Percentiles rank a stretch among this genome's conserved stretches.
Evolutionary conservation across 53 echinoderm and acorn worm species (phyloP).

Genomic region (Apostichopus leukothele): DNA sequence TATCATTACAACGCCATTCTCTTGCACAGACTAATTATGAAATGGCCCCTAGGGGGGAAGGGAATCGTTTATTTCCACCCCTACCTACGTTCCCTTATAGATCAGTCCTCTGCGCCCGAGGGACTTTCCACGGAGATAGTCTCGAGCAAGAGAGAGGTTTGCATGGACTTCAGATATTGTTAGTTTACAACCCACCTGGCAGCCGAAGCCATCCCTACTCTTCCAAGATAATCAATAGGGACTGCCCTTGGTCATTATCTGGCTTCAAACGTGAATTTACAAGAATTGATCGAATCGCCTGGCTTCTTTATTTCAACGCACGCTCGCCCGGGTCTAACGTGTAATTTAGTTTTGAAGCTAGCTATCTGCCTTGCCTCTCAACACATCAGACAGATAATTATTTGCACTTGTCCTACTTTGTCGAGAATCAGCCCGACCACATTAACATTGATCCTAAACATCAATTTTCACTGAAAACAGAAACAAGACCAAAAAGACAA

Average conservation of each 20-base stretch:
- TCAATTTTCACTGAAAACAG: constrained; percentile 38
- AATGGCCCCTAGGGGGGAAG: constrained; percentile 32
- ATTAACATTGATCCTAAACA: constrained; percentile 46
- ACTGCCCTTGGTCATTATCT: constrained; percentile 43
- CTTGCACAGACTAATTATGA: constrained; percentile 37
- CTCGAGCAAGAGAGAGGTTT: background rate
- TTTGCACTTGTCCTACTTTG: constrained; percentile 34
- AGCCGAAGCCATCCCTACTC: constrained; percentile 5
- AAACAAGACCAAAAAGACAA: constrained; percentile 9
- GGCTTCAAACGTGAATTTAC: constrained; percentile 39
- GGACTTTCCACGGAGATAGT: background rate
- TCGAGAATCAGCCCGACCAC: background rate
- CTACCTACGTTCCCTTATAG: constrained; percentile 27
- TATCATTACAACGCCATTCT: constrained; percentile 47
- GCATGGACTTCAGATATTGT: constrained; percentile 22
- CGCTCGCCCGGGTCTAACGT: background rate
- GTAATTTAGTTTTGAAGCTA: constrained; percentile 24
- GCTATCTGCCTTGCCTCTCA: constrained; percentile 1
- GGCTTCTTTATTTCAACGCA: constrained; percentile 29
- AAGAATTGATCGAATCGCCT: constrained; percentile 44
- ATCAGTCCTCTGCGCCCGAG: constrained; percentile 36
- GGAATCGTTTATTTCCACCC: constrained; percentile 40
- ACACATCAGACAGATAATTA: background rate
- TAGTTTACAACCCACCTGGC: constrained; percentile 39
- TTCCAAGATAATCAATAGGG: constrained; percentile 33